phyloP scores from a whole-genome alignment of 2,113 vertebrate species.

The Phalacrocorax brasilianus region DNA sequence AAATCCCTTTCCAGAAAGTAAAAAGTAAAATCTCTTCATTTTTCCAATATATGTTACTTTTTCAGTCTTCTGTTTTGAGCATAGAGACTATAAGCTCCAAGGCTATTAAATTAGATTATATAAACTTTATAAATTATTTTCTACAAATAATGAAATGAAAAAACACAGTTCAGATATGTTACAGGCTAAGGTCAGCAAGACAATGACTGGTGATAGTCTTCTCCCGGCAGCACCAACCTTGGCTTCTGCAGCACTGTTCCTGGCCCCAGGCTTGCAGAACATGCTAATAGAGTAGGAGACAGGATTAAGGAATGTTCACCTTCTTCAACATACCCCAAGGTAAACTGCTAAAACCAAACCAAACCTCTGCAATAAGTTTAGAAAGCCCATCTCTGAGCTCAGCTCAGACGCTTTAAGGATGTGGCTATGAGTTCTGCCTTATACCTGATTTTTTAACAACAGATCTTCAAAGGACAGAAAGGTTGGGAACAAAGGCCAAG shows the following conservation, averaged over 20 bases:
- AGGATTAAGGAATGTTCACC: neutral
- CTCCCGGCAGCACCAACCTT: neutral
- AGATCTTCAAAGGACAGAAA: neutral
- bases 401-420: neutral
- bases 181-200: neutral
- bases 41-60: neutral
- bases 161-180: neutral
- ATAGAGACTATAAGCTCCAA: neutral
- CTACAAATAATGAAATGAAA: neutral
- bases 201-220: neutral
- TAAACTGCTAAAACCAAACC: neutral
- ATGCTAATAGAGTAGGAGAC: neutral
- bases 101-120: neutral
- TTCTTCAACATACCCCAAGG: neutral
- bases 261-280: neutral
- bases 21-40: neutral
- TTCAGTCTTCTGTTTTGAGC: neutral
- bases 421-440: neutral
- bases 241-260: neutral
- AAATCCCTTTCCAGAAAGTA: neutral
- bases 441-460: neutral
- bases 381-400: neutral
- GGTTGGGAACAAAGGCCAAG: neutral
- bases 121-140: neutral
- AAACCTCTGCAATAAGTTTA: neutral